Evolutionary conservation across 1,140 invertebrate genomes (phyloP), one percentile per base, ranked within the genome.

Genomic region (Pseudomyrmex flavicornis): DNA sequence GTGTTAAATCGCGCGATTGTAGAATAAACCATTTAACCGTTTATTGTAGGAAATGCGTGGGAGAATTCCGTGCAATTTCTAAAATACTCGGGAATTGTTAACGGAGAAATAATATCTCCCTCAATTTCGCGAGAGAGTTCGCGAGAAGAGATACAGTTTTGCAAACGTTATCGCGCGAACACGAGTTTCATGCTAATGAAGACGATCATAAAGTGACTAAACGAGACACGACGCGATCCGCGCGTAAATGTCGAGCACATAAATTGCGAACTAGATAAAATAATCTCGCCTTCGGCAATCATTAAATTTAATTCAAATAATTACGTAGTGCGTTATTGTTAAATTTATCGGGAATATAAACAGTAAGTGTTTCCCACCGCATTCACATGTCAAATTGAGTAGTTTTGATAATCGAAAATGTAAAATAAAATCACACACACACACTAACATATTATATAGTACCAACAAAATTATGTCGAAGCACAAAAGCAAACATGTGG

Each of bases 1-100:
- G 10, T 69, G 35, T 22, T 69, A 46, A 65, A 76, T 2, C 17
- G 3, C 26, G 22, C 15, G 26, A 65, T 20, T 17, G 44, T 76
- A 44, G 22, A 54, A 2, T 44, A 65, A 76, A 58, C 12, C 12
- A 5, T 77, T 66, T 56, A 77, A 77, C 44, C n/a, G 17, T 52
- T 2, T n/a, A 2, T n/a, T 52, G 65, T 66, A 77, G 15, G 8
- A 20, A 66, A 76, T 13, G 61, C 8, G 8, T 1, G 7, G 35
- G 35, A 35, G 35, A 35, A 35, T 35, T 35, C 35, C 5, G 35
- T 35, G 35, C 35, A 7, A 35, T 35, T 35, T 5, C 35, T 35
- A 74, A 73, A 76, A 44, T 65, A 52, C 26, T 0, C 2, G 7
- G 7, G 12, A 63, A 5, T 2, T 44, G 13, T 13, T 13, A 74